phyloP scores from a whole-genome alignment of 2,797 vertebrate genomes.

The Sarcoramphus papa region DNA sequence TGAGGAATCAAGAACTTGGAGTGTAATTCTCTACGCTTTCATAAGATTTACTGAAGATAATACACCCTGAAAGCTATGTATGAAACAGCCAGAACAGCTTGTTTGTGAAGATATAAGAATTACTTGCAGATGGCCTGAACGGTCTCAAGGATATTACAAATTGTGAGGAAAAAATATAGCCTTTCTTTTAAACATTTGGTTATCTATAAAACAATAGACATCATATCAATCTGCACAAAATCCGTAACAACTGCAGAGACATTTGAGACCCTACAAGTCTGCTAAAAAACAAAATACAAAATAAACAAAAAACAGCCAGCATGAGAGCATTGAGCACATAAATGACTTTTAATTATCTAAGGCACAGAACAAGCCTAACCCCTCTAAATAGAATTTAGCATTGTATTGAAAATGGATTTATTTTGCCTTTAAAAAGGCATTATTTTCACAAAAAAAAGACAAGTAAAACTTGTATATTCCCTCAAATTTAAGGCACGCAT shows the following conservation, averaged over 20 bases:
- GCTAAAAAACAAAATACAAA: not conserved
- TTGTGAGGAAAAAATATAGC: not conserved
- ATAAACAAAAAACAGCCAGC: not conserved
- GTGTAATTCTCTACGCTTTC: not conserved
- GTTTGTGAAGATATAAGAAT: not conserved
- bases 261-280: not conserved
- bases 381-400: not conserved
- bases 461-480: not conserved
- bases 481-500: not conserved
- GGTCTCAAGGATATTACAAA: not conserved
- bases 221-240: not conserved
- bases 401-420: not conserved
- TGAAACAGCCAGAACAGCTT: not conserved
- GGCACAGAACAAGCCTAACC: not conserved
- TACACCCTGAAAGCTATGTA: not conserved
- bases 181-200: not conserved
- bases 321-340: not conserved
- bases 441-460: not conserved
- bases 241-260: not conserved
- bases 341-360: not conserved
- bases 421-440: not conserved
- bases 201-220: not conserved
- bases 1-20: not conserved
- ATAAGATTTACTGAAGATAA: not conserved
- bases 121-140: not conserved